These are phyloP conservation scores for Abrostola triplasia DNA, from an alignment of 2,888 invertebrate species.

Conservation along the genomic window DNA sequence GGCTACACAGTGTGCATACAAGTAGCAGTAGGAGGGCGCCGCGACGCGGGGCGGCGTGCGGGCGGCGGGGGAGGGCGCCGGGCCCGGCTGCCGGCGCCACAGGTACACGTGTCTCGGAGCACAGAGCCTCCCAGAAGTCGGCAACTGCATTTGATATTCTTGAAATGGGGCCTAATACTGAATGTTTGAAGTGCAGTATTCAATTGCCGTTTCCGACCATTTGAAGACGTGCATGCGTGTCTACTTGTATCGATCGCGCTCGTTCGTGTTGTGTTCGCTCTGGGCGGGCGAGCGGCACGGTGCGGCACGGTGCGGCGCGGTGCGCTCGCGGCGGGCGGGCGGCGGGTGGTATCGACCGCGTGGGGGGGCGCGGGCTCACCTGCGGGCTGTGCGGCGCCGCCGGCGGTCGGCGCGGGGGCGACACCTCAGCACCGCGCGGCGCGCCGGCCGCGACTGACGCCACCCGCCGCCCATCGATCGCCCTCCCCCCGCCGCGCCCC, in stretches of 20 bases:
- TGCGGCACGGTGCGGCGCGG: constrained; percentile 16
- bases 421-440: constrained; percentile 74
- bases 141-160: too few relatives aligned
- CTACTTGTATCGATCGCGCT: constrained; percentile 32
- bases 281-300: constrained; percentile 16
- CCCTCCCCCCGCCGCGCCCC: constrained; percentile 65
- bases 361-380: constrained; percentile 49
- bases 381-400: constrained; percentile 44
- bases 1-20: constrained; percentile 22
- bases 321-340: constrained; percentile 12
- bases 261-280: constrained; percentile 6
- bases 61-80: constrained; percentile 16
- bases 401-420: constrained; percentile 63
- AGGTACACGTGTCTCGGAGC: constrained; percentile 17
- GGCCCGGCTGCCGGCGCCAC: constrained; percentile 42
- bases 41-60: constrained; percentile 15
- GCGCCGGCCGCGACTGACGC: constrained; percentile 79
- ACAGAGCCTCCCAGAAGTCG: neutral
- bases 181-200: neutral
- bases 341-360: constrained; percentile 43
- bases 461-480: constrained; percentile 75
- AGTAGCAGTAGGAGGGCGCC: constrained; percentile 10
- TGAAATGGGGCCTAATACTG: neutral
- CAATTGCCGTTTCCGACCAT: neutral
- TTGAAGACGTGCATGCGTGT: constrained; percentile 13